Conservation (phyloP, 2,797 vertebrate species). For the Alfaro cultratus region DNA sequence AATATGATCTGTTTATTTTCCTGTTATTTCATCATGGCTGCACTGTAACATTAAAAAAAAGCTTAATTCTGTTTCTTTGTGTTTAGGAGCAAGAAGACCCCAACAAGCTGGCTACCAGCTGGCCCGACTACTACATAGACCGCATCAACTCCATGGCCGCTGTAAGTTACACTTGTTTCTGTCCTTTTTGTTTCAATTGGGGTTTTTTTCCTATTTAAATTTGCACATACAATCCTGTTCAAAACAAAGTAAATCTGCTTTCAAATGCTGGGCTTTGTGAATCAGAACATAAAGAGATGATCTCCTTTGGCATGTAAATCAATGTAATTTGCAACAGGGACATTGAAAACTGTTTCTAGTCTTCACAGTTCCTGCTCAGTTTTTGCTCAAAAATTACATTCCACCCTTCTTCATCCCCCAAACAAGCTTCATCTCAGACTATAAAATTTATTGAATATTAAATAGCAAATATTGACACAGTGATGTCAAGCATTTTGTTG, state of each 20-base stretch:
- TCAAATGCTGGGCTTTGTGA: neutral
- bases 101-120: conserved; percentile 97
- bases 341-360: neutral
- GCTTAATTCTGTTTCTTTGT: conserved; percentile 42
- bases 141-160: conserved; percentile 98
- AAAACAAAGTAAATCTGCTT: neutral
- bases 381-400: no score
- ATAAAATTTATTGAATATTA: neutral
- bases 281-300: neutral
- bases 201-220: neutral
- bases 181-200: neutral
- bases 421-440: no score
- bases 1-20: neutral
- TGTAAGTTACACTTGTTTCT: conserved; percentile 80
- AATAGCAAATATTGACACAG: neutral
- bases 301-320: neutral
- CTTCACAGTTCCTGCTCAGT: neutral
- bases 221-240: neutral
- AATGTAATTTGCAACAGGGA: neutral
- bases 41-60: neutral
- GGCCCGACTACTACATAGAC: conserved; percentile 98
- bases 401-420: no score
- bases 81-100: conserved; percentile 97
- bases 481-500: neutral
- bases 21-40: conserved; percentile 1